Evolutionary conservation across 30 jellyfish, hydroid and myxozoan species (phyloP), one percentile per base, ranked within the genome.

Genomic region (Clytia hemisphaerica): DNA sequence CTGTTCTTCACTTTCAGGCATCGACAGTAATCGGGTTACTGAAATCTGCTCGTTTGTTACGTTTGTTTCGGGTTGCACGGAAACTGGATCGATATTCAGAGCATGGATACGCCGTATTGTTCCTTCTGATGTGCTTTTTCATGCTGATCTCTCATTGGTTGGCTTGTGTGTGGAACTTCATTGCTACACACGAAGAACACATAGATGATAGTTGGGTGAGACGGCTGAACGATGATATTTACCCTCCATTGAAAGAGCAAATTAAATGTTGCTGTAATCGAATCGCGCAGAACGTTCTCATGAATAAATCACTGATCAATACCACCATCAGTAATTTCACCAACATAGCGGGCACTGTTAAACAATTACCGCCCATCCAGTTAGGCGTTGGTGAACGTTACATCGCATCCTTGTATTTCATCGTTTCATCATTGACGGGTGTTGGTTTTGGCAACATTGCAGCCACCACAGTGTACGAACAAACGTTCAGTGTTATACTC

Each of bases 391-490:
- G 32, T 4, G 35, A 49, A 34, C 50, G 64, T 49, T 88, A 88
- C 72, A 59, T 78, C 27, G 83, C 94, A 3, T 68, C 97, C 4
- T 51, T 88, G 34, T 88, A 88, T 44, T 88, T 88, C 44, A 49
- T 79, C 4, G n/a, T 88, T 72, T 59, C 94, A 21, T 79, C 94
- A 22, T 63, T 88, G 38, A 88, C 97, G 38, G 80, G 97, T 50
- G 97, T 88, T 38, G 97, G 97, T 2, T 88, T 88, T 79, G 97
- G 97, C 2, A 88, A 88, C 69, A 65, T 88, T 47, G 79, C 97
- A 1, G 97, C 97, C 12, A 88, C 63, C 21, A 88, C 94, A 7
- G 71, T 73, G 62, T 54, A 49, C 28, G 97, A 88, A 47, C 94
- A 88, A 35, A 33, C 74, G 2, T 88, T 79, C 70, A 68, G 81